Evolutionary conservation across 2,888 invertebrate genomes (phyloP), one percentile per base, ranked within the genome.

Genomic region (Himalopsyche japonica): DNA sequence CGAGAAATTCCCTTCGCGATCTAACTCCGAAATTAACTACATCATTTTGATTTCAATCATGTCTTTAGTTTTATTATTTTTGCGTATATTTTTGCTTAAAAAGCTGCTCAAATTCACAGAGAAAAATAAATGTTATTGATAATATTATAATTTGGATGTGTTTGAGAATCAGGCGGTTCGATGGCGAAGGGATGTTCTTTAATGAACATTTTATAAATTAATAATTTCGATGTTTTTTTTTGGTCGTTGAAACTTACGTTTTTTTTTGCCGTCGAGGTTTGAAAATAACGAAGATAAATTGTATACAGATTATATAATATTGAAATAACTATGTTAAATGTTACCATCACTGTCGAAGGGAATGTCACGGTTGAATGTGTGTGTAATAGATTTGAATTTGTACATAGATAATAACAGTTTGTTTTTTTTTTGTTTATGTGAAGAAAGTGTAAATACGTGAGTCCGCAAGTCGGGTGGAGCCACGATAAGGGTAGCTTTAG

Each of bases 341-440:
- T 87, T 87, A 87, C 86, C 86, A 85, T 83, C n/a, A n/a, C 85
- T 79, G 83, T 86, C 81, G 80, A 84, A 85, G 82, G 82, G 84
- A 84, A 86, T 85, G 81, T 86, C 84, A 85, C 84, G 85, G 83
- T 81, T 83, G 81, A 85, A 81, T 85, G 85, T 85, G 86, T 86
- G 83, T 87, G 86, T 87, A 87, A 86, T 87, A 86, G 85, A 79
- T 87, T 86, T 83, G 84, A 87, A 87, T 87, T 86, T 87, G 87
- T 87, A 87, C 57, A 87, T 87, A 87, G 64, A 49, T 83, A 85
- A 83, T 57, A 76, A 80, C 47, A 79, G 83, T 85, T 85, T 85
- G 70, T 24, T 70, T 70, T 79, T 64, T 82, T 82, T 76, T 70
- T 82, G 79, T 80, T 82, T 81, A 81, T 79, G 80, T 80, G 82